phyloP scores from a whole-genome alignment of 2,888 invertebrate species.

The Autographa pulchrina region DNA sequence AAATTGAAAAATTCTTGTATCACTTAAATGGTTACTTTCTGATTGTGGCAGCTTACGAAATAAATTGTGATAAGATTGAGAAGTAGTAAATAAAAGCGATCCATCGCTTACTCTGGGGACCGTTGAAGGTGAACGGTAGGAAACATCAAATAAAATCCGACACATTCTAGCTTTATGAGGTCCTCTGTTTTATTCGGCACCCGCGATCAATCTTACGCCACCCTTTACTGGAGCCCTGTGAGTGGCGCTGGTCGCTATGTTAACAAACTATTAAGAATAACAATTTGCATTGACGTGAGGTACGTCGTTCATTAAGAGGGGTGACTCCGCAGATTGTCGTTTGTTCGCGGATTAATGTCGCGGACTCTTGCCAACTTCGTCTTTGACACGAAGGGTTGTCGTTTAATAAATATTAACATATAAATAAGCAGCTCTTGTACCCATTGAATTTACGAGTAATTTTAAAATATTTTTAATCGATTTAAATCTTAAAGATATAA shows the following conservation, averaged over 20 bases:
- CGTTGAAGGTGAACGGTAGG: conserved; percentile 6
- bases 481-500: too few relatives aligned
- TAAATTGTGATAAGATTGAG: neutral
- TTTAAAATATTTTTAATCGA: too few relatives aligned
- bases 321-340: conserved; percentile 62
- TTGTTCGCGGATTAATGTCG: conserved; percentile 53
- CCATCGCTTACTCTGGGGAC: conserved; percentile 4
- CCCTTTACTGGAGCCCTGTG: neutral
- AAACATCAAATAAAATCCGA: conserved; percentile 15
- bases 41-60: neutral
- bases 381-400: conserved; percentile 39
- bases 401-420: neutral
- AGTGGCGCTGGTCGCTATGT: conserved; percentile 18
- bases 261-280: conserved; percentile 37
- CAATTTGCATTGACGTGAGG: conserved; percentile 40
- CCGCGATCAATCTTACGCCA: neutral
- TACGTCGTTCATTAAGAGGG: conserved; percentile 45
- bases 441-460: too few relatives aligned
- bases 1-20: neutral
- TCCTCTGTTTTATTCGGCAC: conserved; percentile 1
- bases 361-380: conserved; percentile 49
- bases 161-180: conserved; percentile 2
- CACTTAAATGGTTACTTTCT: neutral
- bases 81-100: conserved; percentile 8
- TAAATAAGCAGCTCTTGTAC: too few relatives aligned